Conservation (phyloP, 2,113 vertebrate species). For the Cinclus cinclus region DNA sequence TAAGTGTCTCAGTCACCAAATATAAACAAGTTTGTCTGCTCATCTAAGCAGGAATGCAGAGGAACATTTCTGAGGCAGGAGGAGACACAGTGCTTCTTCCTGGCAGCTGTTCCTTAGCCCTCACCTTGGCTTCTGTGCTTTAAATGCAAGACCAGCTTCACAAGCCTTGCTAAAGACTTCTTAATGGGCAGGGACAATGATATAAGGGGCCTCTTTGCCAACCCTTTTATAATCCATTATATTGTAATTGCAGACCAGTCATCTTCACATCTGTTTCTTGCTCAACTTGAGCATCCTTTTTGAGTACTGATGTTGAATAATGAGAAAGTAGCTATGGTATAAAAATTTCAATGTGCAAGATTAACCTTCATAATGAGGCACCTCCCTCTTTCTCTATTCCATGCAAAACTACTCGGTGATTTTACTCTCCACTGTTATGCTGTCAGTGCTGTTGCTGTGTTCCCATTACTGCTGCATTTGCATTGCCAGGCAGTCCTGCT, state of each 20-base stretch:
- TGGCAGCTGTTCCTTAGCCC: neutral
- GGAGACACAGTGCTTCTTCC: neutral
- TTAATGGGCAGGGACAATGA: neutral
- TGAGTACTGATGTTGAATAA: conserved; percentile 12
- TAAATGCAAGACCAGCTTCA: conserved; percentile 7
- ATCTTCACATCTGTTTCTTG: conserved; percentile 27
- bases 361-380: neutral
- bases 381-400: neutral
- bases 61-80: neutral
- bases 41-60: neutral
- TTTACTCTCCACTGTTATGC: neutral
- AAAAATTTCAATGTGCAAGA: neutral
- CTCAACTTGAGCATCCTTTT: neutral
- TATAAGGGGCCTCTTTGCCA: neutral
- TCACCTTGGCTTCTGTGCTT: neutral
- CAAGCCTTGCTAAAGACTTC: neutral
- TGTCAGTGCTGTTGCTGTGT: neutral
- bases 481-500: neutral
- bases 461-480: neutral
- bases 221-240: neutral
- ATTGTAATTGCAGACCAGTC: neutral
- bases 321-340: neutral
- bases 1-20: neutral
- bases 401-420: neutral
- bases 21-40: neutral